Evolutionary conservation across 2,113 vertebrate genomes (phyloP).

Genomic region (Ia io): DNA sequence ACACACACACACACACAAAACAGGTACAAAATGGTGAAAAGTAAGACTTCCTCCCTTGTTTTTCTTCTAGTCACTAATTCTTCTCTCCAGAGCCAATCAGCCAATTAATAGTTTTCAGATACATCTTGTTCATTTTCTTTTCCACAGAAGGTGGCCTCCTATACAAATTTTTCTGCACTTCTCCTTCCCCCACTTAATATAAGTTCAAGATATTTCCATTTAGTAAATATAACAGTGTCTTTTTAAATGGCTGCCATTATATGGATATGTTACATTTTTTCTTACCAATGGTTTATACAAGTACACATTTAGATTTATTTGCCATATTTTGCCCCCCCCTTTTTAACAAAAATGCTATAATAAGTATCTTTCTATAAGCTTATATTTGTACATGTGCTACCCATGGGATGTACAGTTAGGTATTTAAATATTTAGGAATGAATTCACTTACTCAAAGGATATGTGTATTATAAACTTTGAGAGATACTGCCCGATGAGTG

Average conservation of each 20-base stretch:
- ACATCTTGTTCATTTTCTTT: neutral
- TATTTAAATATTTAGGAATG: neutral
- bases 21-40: neutral
- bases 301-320: neutral
- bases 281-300: neutral
- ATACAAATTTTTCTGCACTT: neutral
- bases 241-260: neutral
- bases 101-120: neutral
- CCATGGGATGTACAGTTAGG: neutral
- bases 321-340: neutral
- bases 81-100: neutral
- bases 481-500: neutral
- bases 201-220: neutral
- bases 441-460: neutral
- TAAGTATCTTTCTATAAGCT: neutral
- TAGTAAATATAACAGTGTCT: neutral
- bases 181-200: neutral
- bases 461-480: neutral
- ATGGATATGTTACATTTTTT: neutral
- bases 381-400: neutral
- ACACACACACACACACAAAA: neutral
- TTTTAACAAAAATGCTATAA: neutral
- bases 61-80: neutral
- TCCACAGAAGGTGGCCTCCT: neutral
- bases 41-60: neutral